Evolutionary conservation across 2,113 vertebrate genomes (phyloP).

Genomic region (Vireo altiloquus): DNA sequence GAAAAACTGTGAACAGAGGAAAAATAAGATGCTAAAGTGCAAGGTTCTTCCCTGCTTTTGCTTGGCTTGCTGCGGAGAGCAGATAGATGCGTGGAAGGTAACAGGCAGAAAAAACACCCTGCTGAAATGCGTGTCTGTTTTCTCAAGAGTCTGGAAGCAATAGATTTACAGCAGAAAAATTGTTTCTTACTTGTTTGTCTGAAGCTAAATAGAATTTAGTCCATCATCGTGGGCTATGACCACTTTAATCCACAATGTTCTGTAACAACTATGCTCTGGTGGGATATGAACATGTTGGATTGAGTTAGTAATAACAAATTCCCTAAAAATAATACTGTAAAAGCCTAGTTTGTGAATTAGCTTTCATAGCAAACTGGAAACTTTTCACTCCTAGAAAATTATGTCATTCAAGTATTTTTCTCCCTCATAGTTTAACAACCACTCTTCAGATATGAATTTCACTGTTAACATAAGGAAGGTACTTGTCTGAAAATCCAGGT

Average conservation of each 20-base stretch:
- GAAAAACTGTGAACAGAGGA: neutral
- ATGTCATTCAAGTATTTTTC: neutral
- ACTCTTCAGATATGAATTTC: neutral
- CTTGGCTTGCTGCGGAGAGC: neutral
- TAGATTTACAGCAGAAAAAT: neutral
- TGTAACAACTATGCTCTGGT: neutral
- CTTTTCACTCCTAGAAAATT: neutral
- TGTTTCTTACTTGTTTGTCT: neutral
- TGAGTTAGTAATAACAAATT: neutral
- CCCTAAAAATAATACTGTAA: neutral
- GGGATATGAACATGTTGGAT: neutral
- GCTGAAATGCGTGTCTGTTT: neutral
- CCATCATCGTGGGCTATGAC: neutral
- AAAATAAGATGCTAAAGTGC: neutral
- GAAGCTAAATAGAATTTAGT: neutral
- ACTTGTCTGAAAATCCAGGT: conserved; percentile 33
- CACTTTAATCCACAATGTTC: neutral
- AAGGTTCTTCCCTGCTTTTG: neutral
- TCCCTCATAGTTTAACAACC: conserved; percentile 1
- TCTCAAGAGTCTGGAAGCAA: neutral
- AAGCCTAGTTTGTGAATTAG: neutral
- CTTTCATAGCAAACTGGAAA: neutral
- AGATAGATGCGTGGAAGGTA: neutral
- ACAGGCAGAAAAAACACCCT: neutral
- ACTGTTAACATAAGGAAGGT: neutral